Conservation (phyloP, 1,140 invertebrate genomes). For the Drosophila dunni region DNA sequence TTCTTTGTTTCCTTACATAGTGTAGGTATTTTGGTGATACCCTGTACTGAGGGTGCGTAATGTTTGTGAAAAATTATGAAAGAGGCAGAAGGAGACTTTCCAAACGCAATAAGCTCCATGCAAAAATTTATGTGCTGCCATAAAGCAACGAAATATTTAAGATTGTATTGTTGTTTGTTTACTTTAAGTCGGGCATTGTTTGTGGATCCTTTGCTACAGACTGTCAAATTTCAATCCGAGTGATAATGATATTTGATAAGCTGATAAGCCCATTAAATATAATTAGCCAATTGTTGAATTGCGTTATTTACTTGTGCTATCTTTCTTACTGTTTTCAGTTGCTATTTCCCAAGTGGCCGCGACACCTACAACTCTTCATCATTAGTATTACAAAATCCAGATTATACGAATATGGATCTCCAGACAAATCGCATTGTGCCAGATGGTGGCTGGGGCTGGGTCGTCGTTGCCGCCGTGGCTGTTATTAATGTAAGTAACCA, state of each 20-base stretch:
- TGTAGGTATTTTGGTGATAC: no score
- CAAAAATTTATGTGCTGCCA: background rate
- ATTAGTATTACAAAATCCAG: conserved; percentile 8
- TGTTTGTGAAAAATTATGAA: no score
- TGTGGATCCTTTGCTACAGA: background rate
- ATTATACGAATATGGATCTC: conserved; percentile 45
- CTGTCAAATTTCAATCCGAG: conserved; percentile 1
- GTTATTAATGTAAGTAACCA: conserved; percentile 87
- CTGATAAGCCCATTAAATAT: conserved; percentile 43
- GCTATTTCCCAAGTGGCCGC: background rate
- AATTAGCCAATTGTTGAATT: conserved; percentile 25
- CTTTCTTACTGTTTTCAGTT: conserved; percentile 20
- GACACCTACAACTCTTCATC: background rate
- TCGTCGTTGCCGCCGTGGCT: conserved; percentile 87
- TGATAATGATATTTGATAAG: conserved; percentile 33
- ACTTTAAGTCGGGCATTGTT: background rate
- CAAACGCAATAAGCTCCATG: no score
- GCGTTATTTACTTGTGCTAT: conserved; percentile 16
- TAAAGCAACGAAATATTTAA: no score
- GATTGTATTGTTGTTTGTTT: background rate
- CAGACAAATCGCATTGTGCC: conserved; percentile 79
- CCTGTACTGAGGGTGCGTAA: no score
- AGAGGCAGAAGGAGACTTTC: no score
- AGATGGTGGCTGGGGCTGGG: conserved; percentile 89
- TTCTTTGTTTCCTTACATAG: no score